Evolutionary conservation across 2,888 invertebrate genomes (phyloP), one percentile per base, ranked within the genome.

Genomic region (Bibio marci): DNA sequence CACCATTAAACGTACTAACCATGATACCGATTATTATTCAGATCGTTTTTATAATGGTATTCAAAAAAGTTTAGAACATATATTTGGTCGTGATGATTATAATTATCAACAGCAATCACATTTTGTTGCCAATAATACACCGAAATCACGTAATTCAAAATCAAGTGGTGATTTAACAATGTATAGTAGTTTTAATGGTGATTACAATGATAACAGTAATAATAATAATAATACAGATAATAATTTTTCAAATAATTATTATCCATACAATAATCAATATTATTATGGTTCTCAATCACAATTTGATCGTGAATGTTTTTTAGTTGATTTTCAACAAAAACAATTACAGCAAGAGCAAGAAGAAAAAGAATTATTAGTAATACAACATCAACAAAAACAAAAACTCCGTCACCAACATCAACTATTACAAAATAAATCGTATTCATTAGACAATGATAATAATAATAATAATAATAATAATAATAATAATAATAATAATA

Each of bases 151-250:
- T 1, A 60, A 54, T 45, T 61, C 61, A 7, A 62, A 61, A 39
- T 61, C 61, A 1, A 61, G 61, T 38, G 58, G 57, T 2, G 61
- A 61, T 45, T 48, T 61, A 4, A 59, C 59, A 39, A 58, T 57
- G 56, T 61, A 59, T 41, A 56, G 51, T 32, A 54, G 55, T 11
- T 32, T 43, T 15, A n/a, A n/a, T n/a, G n/a, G n/a, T n/a, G n/a
- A n/a, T n/a, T n/a, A n/a, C n/a, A 38, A 42, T 30, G 40, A 40
- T 6, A 30, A 39, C 4, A 6, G 4, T 41, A 56, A 52, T 32
- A 54, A 55, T 11, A 36, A 44, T 17, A 42, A 22, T 22, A 22
- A 22, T 22, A 22, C 5, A 6, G 8, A 8, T 22, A 38, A 42
- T 30, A 38, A 40, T 6, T 62, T 58, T 41, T 55, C 51, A 31